Evolutionary conservation across 2,888 invertebrate species (phyloP), one percentile per base, ranked within the genome.

Genomic region (Monopis laevigella): DNA sequence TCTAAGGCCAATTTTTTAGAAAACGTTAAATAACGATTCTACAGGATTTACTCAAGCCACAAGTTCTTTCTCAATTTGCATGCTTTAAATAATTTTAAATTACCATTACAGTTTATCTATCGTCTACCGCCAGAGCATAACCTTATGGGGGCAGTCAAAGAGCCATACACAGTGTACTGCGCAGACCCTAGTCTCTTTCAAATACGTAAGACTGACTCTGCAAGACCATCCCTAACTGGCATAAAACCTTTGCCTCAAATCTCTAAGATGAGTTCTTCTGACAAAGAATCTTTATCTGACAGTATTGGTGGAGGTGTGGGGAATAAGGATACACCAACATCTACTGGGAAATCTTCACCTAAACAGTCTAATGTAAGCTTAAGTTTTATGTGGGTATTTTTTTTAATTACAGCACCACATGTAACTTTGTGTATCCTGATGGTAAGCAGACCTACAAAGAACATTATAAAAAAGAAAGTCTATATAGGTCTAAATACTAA

Each of bases 161-260:
- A 92, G 51, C 86, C 89, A 3, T 78, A 78, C 46, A 89, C 92
- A 2, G 89, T 93, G 49, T 93, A 91, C 56, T 88, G 93, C 36
- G 94, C 91, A 0, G 92, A 92, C 60, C 90, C 92, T 0, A 92
- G 91, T 58, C 81, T 92, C 43, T 87, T 92, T 52, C 91, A 91
- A 60, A 55, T 65, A 1, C 62, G 73, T 1, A 75, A 71, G 48
- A 39, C 62, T 0, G 75, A 77, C 24, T 40, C 61, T 1, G 44
- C 56, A 0, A 75, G 74, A 46, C 70, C 64, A 7, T 47, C 61
- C 0, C 50, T 77, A 8, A 65, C 78, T 6, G 73, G 72, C 2
- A 78, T 80, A 43, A 85, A 84, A 54, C 78, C 78, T 1, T 58
- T 82, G 39, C 77, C 85, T 2, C 75, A 81, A 44, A 75, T 86